These are phyloP conservation scores for Colossoma macropomum DNA, from an alignment of 2,113 vertebrate genomes.

Conservation along the genomic window DNA sequence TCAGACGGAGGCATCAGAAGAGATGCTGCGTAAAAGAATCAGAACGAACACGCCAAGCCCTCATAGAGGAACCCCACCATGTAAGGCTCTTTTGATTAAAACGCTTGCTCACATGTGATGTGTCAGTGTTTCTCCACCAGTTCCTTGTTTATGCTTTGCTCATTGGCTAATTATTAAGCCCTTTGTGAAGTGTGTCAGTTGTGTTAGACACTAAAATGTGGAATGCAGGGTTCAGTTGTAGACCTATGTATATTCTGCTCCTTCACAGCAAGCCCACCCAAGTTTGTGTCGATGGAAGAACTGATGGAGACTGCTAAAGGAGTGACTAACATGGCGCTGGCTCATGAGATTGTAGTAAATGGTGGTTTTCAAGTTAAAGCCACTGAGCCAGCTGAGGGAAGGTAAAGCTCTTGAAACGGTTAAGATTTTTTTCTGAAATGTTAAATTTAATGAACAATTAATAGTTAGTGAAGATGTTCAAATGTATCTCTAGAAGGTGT, in stretches of 20 bases:
- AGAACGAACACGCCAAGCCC: constrained; percentile 75
- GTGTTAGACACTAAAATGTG: neutral
- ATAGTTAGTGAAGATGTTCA: no score
- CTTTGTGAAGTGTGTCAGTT: neutral
- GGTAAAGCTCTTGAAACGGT: constrained; percentile 72
- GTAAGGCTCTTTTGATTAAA: constrained; percentile 72
- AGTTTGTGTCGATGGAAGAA: constrained; percentile 87
- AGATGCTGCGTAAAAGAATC: constrained; percentile 73
- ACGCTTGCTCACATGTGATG: neutral
- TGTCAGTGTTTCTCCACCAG: no score
- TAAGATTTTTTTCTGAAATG: neutral
- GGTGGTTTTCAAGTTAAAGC: constrained; percentile 89
- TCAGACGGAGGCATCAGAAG: constrained; percentile 66
- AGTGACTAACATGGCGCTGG: constrained; percentile 93
- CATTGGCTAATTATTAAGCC: neutral
- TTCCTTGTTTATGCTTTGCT: neutral
- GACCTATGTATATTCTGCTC: neutral
- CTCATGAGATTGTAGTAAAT: constrained; percentile 94
- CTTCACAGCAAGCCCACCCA: constrained; percentile 85
- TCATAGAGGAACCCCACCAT: constrained; percentile 75
- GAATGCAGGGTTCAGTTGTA: neutral
- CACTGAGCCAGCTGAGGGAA: constrained; percentile 85
- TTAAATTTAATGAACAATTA: no score
- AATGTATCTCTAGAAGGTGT: neutral
- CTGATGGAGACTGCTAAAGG: constrained; percentile 91